These are phyloP conservation scores for Hydrozoanthus tunicans DNA, from an alignment of 64 coral and sea anemone genomes.

Conservation along the genomic window DNA sequence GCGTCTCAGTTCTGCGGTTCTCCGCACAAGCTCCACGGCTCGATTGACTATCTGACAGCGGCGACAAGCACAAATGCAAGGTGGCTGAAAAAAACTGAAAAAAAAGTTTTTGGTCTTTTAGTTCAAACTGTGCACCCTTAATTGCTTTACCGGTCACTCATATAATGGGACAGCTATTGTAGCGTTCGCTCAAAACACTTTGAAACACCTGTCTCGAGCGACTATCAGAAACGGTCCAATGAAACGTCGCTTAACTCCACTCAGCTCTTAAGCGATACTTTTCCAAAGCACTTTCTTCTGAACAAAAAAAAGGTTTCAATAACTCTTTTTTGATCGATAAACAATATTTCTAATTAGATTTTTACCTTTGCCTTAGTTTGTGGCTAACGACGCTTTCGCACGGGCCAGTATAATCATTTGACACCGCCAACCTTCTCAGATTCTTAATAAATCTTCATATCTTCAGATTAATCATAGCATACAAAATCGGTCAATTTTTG, in stretches of 20 bases:
- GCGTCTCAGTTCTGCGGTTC: neutral
- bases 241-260: neutral
- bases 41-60: neutral
- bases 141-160: neutral
- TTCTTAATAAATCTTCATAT: conserved; percentile 28
- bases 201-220: conserved; percentile 20
- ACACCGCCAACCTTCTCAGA: neutral
- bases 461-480: conserved; percentile 42
- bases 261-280: conserved; percentile 4
- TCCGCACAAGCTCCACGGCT: too few species aligned
- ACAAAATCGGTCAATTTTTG: conserved; percentile 41
- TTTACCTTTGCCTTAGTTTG: neutral
- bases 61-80: neutral
- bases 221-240: conserved; percentile 37
- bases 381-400: neutral
- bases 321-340: neutral
- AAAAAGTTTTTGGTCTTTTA: neutral
- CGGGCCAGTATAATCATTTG: neutral
- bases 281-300: neutral
- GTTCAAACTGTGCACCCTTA: neutral
- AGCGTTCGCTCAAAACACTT: neutral
- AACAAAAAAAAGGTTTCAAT: neutral
- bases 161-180: neutral
- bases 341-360: conserved; percentile 10
- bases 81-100: neutral